Percentiles rank a stretch among this genome's conserved stretches.
Evolutionary conservation across 23 tunicate species (phyloP).

Genomic region (Botrylloides violaceus): DNA sequence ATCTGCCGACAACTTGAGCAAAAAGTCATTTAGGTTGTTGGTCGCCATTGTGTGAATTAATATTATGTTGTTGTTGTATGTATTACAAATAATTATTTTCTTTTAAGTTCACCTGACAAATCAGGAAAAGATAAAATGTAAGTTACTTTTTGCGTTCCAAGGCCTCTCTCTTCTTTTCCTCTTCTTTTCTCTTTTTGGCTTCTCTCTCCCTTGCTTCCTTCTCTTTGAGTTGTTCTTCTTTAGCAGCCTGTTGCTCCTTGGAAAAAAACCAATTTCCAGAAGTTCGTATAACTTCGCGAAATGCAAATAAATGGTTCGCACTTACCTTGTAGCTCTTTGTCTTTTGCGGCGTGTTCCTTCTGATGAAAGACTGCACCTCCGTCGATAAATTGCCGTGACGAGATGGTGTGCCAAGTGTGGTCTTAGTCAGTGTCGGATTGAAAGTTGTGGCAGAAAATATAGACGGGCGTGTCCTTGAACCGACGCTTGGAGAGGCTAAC

Average conservation of each 20-base stretch:
- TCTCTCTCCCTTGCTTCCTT: constrained; percentile 15
- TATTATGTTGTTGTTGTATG: too few relatives aligned
- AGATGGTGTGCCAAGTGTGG: neutral
- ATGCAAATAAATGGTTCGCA: neutral
- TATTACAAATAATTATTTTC: too few relatives aligned
- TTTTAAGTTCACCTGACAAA: too few relatives aligned
- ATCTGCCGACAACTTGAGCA: too few relatives aligned
- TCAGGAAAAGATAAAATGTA: neutral
- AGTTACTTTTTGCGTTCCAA: constrained; percentile 8
- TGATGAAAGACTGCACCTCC: constrained; percentile 7
- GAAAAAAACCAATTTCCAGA: neutral
- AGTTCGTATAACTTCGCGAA: neutral
- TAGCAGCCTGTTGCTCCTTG: constrained; percentile 14
- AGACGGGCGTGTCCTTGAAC: neutral
- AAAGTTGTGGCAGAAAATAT: neutral
- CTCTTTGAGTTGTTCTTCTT: constrained; percentile 5
- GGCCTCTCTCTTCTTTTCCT: constrained; percentile 7
- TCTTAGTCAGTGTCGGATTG: neutral
- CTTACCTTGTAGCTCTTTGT: constrained; percentile 4
- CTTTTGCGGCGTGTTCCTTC: constrained; percentile 17
- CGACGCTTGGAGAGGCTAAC: constrained; percentile 6
- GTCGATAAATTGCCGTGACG: constrained; percentile 1
- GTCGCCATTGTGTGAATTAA: too few relatives aligned
- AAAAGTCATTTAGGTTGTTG: too few relatives aligned
- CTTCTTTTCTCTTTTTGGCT: constrained; percentile 20